Conservation (phyloP, 2,797 vertebrate species). For the Diplodus sargus region DNA sequence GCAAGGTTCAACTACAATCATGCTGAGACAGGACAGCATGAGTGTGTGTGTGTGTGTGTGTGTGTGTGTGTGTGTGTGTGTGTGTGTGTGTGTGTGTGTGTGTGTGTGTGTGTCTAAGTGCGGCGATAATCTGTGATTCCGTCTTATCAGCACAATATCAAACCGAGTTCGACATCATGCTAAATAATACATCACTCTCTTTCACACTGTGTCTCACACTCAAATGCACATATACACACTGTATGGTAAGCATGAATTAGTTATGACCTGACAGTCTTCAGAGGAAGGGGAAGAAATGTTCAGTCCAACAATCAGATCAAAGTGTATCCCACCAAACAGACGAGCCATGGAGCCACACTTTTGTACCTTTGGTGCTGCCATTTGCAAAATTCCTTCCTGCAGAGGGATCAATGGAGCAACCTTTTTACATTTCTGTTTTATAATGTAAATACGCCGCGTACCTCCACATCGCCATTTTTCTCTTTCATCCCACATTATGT, state of each 20-base stretch:
- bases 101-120: conserved; percentile 47
- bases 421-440: conserved; percentile 11
- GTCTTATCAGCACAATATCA: conserved; percentile 82
- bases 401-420: neutral
- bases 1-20: conserved; percentile 17
- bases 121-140: conserved; percentile 72
- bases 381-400: neutral
- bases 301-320: conserved; percentile 74
- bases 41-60: conserved; percentile 6
- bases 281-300: conserved; percentile 66
- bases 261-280: conserved; percentile 76
- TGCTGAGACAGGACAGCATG: conserved; percentile 12
- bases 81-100: conserved; percentile 9
- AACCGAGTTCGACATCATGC: conserved; percentile 70
- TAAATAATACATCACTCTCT: conserved; percentile 79
- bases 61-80: conserved; percentile 5
- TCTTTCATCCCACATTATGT: neutral
- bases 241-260: conserved; percentile 75
- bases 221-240: conserved; percentile 48
- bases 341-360: conserved; percentile 22
- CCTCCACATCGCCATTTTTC: neutral
- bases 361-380: conserved; percentile 30
- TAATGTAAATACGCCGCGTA: neutral
- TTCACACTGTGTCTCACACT: conserved; percentile 42
- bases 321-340: conserved; percentile 48